Evolutionary conservation across 2,888 invertebrate genomes (phyloP).

Genomic region (Eristalis arbustorum): DNA sequence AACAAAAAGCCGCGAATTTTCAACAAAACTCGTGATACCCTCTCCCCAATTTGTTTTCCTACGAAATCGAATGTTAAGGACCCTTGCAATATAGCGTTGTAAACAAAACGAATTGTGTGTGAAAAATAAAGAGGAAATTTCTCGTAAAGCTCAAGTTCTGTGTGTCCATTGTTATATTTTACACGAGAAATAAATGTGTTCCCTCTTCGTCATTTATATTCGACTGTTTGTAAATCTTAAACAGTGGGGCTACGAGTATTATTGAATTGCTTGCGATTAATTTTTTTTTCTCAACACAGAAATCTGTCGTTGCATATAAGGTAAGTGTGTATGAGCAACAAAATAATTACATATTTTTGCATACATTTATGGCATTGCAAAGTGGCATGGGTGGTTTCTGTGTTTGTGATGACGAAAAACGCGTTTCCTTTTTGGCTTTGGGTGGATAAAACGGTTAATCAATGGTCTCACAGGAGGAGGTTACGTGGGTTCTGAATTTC

Average conservation of each 20-base stretch:
- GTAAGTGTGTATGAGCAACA: constrained; percentile 25
- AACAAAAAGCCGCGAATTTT: constrained; percentile 51
- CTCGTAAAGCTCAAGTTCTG: constrained; percentile 59
- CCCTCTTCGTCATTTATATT: constrained; percentile 34
- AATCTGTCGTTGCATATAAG: constrained; percentile 58
- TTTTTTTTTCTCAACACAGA: constrained; percentile 45
- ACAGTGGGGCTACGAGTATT: constrained; percentile 49
- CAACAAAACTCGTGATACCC: constrained; percentile 19
- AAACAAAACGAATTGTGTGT: constrained; percentile 63
- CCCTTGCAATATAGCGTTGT: constrained; percentile 52
- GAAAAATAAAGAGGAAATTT: constrained; percentile 51
- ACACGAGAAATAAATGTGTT: constrained; percentile 62
- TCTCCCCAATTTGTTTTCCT: constrained; percentile 24
- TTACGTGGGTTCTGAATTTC: constrained; percentile 46
- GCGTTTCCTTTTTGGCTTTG: constrained; percentile 32
- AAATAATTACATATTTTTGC: constrained; percentile 8
- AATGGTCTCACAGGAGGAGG: constrained; percentile 27
- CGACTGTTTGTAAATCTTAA: constrained; percentile 60
- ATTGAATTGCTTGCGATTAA: constrained; percentile 53
- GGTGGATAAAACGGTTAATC: constrained; percentile 46
- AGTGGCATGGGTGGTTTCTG: constrained; percentile 33
- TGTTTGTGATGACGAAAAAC: constrained; percentile 34
- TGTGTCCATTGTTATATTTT: constrained; percentile 67
- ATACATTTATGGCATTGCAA: constrained; percentile 36
- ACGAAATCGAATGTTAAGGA: constrained; percentile 28